Conservation (phyloP, 2,797 vertebrate genomes). For the Scolopax bukidnonensis region DNA sequence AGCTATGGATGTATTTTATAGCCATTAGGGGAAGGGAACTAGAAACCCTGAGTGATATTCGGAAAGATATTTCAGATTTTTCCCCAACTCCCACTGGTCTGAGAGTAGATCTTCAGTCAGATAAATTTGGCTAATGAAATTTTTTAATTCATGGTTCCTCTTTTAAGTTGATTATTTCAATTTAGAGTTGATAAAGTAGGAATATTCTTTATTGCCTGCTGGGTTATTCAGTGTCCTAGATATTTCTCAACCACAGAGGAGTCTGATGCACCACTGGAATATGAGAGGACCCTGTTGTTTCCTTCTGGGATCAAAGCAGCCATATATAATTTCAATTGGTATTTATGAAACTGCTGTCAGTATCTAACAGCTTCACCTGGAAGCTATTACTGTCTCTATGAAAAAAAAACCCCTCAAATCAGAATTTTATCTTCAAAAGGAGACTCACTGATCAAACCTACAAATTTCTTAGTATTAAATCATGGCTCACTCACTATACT, state of each 20-base stretch:
- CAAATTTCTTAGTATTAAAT: background rate
- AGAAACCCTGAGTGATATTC: background rate
- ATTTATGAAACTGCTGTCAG: background rate
- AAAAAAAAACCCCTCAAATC: background rate
- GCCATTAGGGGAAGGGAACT: background rate
- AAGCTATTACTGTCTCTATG: background rate
- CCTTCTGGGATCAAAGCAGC: background rate
- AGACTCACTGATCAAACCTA: slow-evolving; percentile 59
- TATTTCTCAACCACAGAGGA: background rate
- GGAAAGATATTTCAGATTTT: background rate
- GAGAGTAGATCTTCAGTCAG: background rate
- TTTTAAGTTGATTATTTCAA: slow-evolving; percentile 13
- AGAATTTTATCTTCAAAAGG: background rate
- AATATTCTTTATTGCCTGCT: slow-evolving; percentile 8
- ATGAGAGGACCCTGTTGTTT: background rate
- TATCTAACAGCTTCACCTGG: background rate
- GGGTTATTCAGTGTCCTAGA: slow-evolving; percentile 23
- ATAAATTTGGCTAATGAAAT: background rate
- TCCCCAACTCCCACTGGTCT: background rate
- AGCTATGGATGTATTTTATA: background rate
- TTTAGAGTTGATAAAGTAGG: slow-evolving; percentile 14
- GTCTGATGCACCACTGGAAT: background rate
- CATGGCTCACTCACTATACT: background rate
- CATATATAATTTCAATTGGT: background rate
- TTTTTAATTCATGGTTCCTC: background rate